Evolutionary conservation across 2,888 invertebrate genomes (phyloP), one percentile per base, ranked within the genome.

Genomic region (Halocaridina rubra): DNA sequence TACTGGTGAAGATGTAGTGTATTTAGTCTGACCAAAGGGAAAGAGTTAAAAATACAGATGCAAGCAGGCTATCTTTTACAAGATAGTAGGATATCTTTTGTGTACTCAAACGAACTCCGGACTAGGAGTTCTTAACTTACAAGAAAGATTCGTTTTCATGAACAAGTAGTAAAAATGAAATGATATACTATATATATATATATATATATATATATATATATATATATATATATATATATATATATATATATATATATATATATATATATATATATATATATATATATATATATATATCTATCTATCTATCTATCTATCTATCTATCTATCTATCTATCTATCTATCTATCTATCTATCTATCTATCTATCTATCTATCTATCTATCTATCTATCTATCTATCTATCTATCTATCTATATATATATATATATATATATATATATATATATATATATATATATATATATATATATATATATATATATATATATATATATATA

Each of bases 361-460:
- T 13, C 0, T 53, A 53, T 53, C 3, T 53, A 53, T 53, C 13
- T 53, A 53, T 53, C 13, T 53, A 53, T 53, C 3, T 53, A 53
- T 53, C 13, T 53, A 53, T 53, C 13, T 53, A 53, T 53, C 13
- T 53, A 13, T 4, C n/a, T 29, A 67, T 67, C n/a, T 29, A 67
- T 67, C 10, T 67, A 67, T 29, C 0, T 67, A 27, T 0, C 5
- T 27, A 4, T 67, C 7, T 29, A 3, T 67, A 27, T 67, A 27
- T 29, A 27, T 29, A 27, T 67, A 67, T 67, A 67, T 67, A 13
- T 13, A 16, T 27, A 67, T 67, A 67, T 67, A 67, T 67, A 67
- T 67, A 67, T 67, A 67, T 67, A 67, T 67, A 67, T 67, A 67
- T 67, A 67, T 29, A 67, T 67, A 67, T 67, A 67, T 67, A 67